phyloP scores from a whole-genome alignment of 2,113 vertebrate genomes.

The Siniperca knerii region DNA sequence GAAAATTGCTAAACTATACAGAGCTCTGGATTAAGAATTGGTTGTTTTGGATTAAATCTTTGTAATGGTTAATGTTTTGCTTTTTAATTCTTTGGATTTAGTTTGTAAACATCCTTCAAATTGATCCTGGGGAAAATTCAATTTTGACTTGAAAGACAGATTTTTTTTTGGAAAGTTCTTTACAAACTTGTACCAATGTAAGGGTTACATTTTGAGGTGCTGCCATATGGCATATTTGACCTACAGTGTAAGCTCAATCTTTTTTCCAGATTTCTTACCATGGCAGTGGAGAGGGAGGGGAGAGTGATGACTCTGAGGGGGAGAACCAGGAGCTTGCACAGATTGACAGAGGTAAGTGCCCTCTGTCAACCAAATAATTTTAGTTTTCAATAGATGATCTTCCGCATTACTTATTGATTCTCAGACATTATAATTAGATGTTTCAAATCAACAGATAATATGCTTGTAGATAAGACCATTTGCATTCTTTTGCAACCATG shows the following conservation, averaged over 20 bases:
- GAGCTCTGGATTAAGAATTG: background rate
- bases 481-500: background rate
- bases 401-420: background rate
- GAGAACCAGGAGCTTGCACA: conserved; percentile 95
- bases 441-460: conserved; percentile 4
- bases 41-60: background rate
- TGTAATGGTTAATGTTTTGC: background rate
- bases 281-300: conserved; percentile 89
- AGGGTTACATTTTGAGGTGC: background rate
- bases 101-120: background rate
- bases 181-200: background rate
- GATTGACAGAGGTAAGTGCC: conserved; percentile 90
- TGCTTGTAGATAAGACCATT: background rate
- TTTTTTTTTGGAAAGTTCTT: background rate
- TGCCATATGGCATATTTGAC: conserved; percentile 38
- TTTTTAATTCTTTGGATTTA: background rate
- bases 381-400: conserved; percentile 2
- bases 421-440: background rate
- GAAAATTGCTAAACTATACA: background rate
- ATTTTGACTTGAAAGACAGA: background rate
- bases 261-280: conserved; percentile 90
- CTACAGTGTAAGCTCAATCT: conserved; percentile 38
- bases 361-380: background rate
- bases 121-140: background rate
- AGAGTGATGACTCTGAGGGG: conserved; percentile 93